A percentile compares a stretch with the other conserved stretches of the same genome.
Evolutionary conservation across 1,140 invertebrate genomes (phyloP).

Genomic region (Chlorops oryzae): DNA sequence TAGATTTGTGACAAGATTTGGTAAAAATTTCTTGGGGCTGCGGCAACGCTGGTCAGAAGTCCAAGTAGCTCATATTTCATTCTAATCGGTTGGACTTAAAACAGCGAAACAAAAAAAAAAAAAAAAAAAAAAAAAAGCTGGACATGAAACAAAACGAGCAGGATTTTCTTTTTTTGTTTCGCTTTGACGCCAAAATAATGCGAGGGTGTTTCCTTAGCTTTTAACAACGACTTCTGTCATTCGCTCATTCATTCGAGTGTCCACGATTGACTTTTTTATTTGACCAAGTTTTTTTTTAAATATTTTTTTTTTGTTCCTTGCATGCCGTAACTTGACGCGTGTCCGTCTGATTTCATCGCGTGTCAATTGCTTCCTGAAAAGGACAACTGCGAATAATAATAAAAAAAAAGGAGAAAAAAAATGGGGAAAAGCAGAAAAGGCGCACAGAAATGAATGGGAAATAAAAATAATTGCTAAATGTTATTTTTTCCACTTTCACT

Average conservation of each 20-base stretch:
- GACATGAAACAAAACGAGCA: no score
- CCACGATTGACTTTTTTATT: background rate
- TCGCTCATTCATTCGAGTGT: slow-evolving; percentile 1
- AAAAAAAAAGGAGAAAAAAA: slow-evolving; percentile 15
- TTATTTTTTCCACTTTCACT: slow-evolving; percentile 37
- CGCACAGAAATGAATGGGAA: slow-evolving; percentile 15
- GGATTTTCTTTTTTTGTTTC: no score
- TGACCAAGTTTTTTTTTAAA: background rate
- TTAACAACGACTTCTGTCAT: slow-evolving; percentile 14
- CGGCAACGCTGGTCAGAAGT: no score
- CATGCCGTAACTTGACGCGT: no score
- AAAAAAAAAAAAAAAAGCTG: background rate
- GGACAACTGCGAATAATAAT: slow-evolving; percentile 9
- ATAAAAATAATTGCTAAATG: slow-evolving; percentile 42
- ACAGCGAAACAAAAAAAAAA: slow-evolving; percentile 8
- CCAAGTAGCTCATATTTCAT: no score
- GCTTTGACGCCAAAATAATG: no score
- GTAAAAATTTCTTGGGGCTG: no score
- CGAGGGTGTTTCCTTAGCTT: slow-evolving; percentile 5
- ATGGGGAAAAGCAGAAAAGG: slow-evolving; percentile 13
- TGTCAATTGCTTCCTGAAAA: slow-evolving; percentile 38
- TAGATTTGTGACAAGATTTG: no score
- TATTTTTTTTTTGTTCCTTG: background rate
- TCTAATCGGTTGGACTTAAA: no score
- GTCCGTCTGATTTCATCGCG: slow-evolving; percentile 31